Evolutionary conservation across 2,888 invertebrate species (phyloP).

Genomic region (Drosophila helvetica): DNA sequence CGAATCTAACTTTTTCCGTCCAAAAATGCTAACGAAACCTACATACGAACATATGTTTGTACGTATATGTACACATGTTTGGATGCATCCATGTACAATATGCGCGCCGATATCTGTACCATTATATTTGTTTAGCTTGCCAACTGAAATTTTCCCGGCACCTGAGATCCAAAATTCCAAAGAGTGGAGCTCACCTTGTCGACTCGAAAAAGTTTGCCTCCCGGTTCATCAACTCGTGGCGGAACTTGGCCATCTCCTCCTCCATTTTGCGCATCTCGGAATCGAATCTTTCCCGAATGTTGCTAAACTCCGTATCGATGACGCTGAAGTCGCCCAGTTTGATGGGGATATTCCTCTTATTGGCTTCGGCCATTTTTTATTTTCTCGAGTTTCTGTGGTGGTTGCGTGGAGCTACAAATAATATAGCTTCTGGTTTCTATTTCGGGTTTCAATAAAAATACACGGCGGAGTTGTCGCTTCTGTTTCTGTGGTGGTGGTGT

Average conservation of each 20-base stretch:
- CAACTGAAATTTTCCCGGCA: neutral
- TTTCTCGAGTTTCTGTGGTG: constrained; percentile 40
- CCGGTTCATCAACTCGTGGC: constrained; percentile 95
- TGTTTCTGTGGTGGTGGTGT: constrained; percentile 5
- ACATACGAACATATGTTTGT: too few species aligned
- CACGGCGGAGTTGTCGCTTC: constrained; percentile 8
- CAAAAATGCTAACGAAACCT: too few species aligned
- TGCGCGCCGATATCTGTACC: neutral
- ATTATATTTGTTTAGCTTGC: neutral
- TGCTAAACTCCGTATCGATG: constrained; percentile 97
- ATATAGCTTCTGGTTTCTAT: neutral
- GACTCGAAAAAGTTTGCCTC: constrained; percentile 96
- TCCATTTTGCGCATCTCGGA: constrained; percentile 99
- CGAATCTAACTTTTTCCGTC: too few species aligned
- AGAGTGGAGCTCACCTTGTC: constrained; percentile 88
- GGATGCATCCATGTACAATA: neutral
- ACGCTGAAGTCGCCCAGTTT: constrained; percentile 97
- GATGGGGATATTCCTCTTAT: constrained; percentile 95
- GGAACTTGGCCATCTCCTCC: constrained; percentile 98
- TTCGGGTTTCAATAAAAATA: neutral
- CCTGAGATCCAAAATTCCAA: neutral
- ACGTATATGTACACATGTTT: too few species aligned
- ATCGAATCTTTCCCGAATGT: constrained; percentile 97
- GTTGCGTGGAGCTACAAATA: constrained; percentile 8
- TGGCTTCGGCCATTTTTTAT: constrained; percentile 90